Conservation (phyloP, 2,797 vertebrate genomes). For the Argyrosomus regius region DNA sequence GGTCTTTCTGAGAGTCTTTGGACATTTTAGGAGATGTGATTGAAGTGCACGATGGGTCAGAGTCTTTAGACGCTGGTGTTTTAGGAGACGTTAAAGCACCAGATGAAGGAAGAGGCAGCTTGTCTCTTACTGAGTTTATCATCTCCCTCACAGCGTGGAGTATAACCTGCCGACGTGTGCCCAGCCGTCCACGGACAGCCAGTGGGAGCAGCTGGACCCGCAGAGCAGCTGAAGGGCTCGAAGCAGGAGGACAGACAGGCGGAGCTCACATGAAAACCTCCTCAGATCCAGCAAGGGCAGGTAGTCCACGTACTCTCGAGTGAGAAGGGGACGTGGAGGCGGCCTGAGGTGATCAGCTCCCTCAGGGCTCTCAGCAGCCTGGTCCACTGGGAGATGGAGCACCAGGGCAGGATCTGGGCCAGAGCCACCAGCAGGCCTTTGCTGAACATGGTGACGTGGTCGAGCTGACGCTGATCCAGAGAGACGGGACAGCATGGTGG, state of each 20-base stretch:
- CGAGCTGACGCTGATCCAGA: constrained; percentile 83
- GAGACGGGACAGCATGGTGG: constrained; percentile 88
- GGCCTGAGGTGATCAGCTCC: constrained; percentile 84
- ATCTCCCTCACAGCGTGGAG: constrained; percentile 86
- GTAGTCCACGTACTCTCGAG: constrained; percentile 95
- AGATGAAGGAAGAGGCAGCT: constrained; percentile 57
- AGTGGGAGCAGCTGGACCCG: constrained; percentile 85
- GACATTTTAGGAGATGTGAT: not conserved
- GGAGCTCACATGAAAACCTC: constrained; percentile 88
- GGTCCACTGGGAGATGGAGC: constrained; percentile 89
- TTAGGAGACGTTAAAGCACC: constrained; percentile 16
- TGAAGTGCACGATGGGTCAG: not conserved
- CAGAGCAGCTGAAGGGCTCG: constrained; percentile 93
- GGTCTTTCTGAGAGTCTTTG: constrained; percentile 16
- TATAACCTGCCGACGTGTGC: constrained; percentile 88
- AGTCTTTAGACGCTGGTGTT: constrained; percentile 5
- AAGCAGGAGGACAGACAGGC: constrained; percentile 92
- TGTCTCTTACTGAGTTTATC: constrained; percentile 81
- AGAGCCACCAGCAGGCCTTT: constrained; percentile 95
- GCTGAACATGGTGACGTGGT: constrained; percentile 94
- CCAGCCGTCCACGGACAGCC: constrained; percentile 86
- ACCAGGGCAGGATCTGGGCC: constrained; percentile 93
- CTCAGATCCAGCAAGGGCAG: constrained; percentile 93
- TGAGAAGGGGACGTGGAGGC: constrained; percentile 93
- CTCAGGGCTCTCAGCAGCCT: constrained; percentile 79